phyloP scores from a whole-genome alignment of 1,140 invertebrate genomes.

The Drosophila varians region DNA sequence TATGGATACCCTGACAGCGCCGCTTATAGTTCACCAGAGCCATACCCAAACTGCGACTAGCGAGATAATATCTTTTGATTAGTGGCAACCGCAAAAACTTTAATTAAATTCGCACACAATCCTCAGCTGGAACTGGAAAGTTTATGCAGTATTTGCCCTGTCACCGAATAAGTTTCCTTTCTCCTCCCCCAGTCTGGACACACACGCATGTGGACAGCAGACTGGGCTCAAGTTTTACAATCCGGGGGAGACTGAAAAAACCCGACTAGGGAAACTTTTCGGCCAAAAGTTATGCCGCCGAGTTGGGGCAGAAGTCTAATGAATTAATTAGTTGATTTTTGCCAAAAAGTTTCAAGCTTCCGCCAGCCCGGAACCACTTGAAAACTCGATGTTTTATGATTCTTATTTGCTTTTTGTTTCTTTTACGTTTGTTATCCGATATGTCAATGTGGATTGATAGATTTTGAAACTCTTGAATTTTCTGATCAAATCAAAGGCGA shows the following conservation, averaged over 20 bases:
- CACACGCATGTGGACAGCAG: constrained; percentile 47
- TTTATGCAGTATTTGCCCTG: constrained; percentile 75
- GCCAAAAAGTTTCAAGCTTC: constrained; percentile 20
- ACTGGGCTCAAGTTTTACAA: constrained; percentile 55
- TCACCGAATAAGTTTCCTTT: constrained; percentile 72
- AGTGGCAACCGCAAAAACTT: constrained; percentile 79
- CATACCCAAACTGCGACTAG: constrained; percentile 6
- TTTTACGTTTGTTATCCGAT: constrained; percentile 2
- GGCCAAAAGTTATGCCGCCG: constrained; percentile 55
- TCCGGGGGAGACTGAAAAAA: constrained; percentile 21
- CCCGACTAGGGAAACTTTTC: constrained; percentile 53
- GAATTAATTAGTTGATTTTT: constrained; percentile 76
- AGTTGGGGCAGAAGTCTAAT: constrained; percentile 44
- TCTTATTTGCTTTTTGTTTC: constrained; percentile 23
- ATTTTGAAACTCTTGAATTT: too few relatives aligned
- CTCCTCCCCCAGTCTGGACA: constrained; percentile 8
- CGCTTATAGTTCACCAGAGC: constrained; percentile 2
- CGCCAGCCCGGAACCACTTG: constrained; percentile 26
- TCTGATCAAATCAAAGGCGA: not conserved
- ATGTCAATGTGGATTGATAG: too few relatives aligned
- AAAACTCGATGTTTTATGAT: constrained; percentile 37
- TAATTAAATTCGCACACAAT: constrained; percentile 78
- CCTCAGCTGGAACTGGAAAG: constrained; percentile 45
- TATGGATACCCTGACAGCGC: constrained; percentile 36
- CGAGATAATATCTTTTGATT: constrained; percentile 80